These are phyloP conservation scores for Trididemnum nubilum DNA, from an alignment of 23 tunicate genomes.

Conservation along the genomic window DNA sequence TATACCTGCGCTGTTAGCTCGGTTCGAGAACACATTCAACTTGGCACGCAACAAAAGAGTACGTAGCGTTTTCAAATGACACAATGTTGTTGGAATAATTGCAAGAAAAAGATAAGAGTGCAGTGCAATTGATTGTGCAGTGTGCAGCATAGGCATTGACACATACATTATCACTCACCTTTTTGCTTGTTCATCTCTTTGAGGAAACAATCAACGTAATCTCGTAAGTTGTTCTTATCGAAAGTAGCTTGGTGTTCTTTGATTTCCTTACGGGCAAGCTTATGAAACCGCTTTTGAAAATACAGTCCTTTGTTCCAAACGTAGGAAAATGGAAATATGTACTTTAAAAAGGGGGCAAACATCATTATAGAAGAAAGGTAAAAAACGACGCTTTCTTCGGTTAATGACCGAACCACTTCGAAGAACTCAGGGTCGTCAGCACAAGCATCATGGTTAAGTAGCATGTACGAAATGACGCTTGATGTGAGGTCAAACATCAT, in stretches of 20 bases:
- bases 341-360: conserved; percentile 49
- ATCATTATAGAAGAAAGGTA: not conserved
- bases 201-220: conserved; percentile 56
- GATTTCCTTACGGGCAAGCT: conserved; percentile 4
- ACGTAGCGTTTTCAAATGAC: no score
- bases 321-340: conserved; percentile 31
- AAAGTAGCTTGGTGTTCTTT: conserved; percentile 34
- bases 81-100: no score
- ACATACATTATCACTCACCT: no score
- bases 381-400: not conserved
- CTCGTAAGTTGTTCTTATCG: conserved; percentile 53
- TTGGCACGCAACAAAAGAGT: no score
- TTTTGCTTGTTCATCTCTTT: conserved; percentile 19
- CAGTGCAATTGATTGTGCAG: no score
- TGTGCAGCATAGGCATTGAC: no score
- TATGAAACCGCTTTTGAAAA: conserved; percentile 21
- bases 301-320: not conserved
- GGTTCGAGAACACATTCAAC: no score
- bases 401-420: not conserved
- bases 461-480: conserved; percentile 47
- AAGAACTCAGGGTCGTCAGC: not conserved
- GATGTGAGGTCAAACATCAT: conserved; percentile 44
- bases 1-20: no score
- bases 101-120: no score
- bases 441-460: conserved; percentile 37